These are phyloP conservation scores for Poecilia velifera DNA, from an alignment of 2,797 vertebrate genomes.

Conservation along the genomic window DNA sequence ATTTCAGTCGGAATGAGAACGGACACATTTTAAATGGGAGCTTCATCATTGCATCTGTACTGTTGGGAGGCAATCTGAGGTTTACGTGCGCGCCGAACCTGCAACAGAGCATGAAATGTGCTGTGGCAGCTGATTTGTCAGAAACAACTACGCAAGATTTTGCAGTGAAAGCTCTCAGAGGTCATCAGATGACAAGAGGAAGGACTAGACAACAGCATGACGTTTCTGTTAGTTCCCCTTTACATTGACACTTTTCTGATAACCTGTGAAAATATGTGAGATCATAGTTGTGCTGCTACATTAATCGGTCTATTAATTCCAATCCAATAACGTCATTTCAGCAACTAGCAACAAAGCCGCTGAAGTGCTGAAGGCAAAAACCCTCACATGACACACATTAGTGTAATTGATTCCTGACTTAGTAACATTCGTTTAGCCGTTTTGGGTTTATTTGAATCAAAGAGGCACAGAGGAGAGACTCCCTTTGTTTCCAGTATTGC, in stretches of 20 bases:
- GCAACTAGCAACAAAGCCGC: not conserved
- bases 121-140: not conserved
- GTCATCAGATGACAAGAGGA: slow-evolving; percentile 36
- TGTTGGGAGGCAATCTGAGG: not conserved
- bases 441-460: not conserved
- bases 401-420: not conserved
- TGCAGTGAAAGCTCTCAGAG: slow-evolving; percentile 17
- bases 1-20: not conserved
- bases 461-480: not conserved
- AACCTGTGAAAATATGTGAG: slow-evolving; percentile 19
- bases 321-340: not conserved
- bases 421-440: not conserved
- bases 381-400: not conserved
- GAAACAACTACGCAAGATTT: slow-evolving; percentile 10
- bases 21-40: not conserved
- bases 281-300: not conserved
- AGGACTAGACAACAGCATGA: slow-evolving; percentile 46
- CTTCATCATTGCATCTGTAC: not conserved
- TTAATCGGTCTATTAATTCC: not conserved
- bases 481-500: not conserved
- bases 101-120: too few relatives aligned
- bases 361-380: not conserved
- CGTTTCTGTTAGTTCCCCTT: slow-evolving; percentile 52
- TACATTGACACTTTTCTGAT: slow-evolving; percentile 24
- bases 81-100: not conserved